Evolutionary conservation across 1,140 invertebrate genomes (phyloP).

Genomic region (Linepithema humile): DNA sequence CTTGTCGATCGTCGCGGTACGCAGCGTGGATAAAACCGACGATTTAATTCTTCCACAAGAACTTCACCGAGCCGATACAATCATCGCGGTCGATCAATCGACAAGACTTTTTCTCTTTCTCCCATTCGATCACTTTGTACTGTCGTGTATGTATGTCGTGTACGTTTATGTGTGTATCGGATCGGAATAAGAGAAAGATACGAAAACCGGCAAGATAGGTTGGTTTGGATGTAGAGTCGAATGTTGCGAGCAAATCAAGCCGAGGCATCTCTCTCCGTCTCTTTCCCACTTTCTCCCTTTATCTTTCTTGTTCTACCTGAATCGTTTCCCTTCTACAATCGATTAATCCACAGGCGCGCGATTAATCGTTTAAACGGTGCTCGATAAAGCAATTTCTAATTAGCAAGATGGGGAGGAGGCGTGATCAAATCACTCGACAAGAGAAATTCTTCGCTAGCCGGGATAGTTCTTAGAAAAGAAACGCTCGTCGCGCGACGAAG

Average conservation of each 20-base stretch:
- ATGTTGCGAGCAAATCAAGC: neutral
- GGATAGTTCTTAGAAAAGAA: constrained; percentile 44
- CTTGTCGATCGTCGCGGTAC: constrained; percentile 46
- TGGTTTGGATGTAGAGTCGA: constrained; percentile 18
- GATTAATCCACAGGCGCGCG: constrained; percentile 76
- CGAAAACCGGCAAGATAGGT: constrained; percentile 13
- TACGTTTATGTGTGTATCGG: neutral
- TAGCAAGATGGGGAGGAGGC: constrained; percentile 75
- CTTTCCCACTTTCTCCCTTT: neutral
- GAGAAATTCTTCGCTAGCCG: constrained; percentile 60
- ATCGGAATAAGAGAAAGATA: constrained; percentile 28
- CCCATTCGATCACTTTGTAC: neutral
- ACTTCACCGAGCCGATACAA: constrained; percentile 28
- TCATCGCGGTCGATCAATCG: constrained; percentile 50
- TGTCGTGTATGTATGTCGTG: neutral
- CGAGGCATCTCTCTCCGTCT: neutral
- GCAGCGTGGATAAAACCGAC: constrained; percentile 23
- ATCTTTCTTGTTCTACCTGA: neutral
- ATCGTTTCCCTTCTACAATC: constrained; percentile 42
- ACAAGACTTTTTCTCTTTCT: constrained; percentile 26
- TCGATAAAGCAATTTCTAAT: constrained; percentile 80
- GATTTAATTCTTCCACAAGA: constrained; percentile 52
- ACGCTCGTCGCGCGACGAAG: constrained; percentile 3
- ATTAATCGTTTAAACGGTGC: constrained; percentile 77
- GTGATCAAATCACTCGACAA: constrained; percentile 73